Evolutionary conservation across 2,888 invertebrate genomes (phyloP).

Genomic region (Clepsis dumicolana): DNA sequence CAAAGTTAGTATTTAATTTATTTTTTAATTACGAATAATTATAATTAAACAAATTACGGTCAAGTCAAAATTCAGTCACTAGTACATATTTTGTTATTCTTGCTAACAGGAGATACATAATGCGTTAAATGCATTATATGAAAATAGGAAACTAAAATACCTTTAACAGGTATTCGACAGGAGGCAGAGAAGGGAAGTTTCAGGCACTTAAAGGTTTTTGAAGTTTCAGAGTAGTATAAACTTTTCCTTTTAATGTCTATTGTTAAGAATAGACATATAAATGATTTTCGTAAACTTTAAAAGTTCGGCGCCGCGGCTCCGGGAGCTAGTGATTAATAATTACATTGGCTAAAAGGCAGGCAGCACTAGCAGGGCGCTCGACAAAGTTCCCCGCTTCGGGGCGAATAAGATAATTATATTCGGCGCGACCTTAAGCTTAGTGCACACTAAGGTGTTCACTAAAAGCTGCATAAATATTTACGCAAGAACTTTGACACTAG

Average conservation of each 20-base stretch:
- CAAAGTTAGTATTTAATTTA: too few species aligned
- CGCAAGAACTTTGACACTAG: not conserved
- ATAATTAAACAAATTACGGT: too few species aligned
- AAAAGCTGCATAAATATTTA: conserved; percentile 12
- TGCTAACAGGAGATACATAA: too few species aligned
- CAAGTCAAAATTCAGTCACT: too few species aligned
- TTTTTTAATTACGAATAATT: too few species aligned
- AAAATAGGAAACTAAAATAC: too few species aligned
- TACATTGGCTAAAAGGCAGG: conserved; percentile 38
- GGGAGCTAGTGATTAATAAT: conserved; percentile 33
- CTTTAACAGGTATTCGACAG: too few species aligned
- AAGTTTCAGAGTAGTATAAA: not conserved
- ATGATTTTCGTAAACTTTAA: conserved; percentile 9
- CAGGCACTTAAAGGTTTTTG: not conserved
- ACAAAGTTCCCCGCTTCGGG: conserved; percentile 34
- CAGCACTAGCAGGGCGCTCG: conserved; percentile 29
- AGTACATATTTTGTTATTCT: too few species aligned
- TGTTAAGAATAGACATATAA: not conserved
- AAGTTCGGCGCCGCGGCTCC: not conserved
- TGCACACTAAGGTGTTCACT: conserved; percentile 20
- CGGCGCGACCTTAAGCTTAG: conserved; percentile 33
- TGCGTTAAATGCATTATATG: too few species aligned
- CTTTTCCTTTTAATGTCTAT: not conserved
- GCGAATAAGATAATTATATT: conserved; percentile 43
- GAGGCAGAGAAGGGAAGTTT: too few species aligned